Conservation (phyloP, 2,888 invertebrate species). For the Pseudolycoriella hygida region DNA sequence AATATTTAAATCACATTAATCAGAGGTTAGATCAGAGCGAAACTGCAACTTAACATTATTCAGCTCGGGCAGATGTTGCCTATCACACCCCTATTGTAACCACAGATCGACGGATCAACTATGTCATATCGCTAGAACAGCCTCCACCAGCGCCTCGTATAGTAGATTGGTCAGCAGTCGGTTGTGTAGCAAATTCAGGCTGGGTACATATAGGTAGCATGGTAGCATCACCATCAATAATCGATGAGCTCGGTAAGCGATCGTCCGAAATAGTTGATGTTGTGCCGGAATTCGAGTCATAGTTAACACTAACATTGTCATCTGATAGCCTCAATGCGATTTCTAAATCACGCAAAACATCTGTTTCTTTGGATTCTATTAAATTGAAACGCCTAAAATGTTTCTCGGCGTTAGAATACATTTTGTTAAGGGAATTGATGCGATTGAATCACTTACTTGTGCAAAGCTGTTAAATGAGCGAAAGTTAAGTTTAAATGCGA, state of each 20-base stretch:
- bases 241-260: background rate
- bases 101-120: slow-evolving; percentile 13
- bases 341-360: slow-evolving; percentile 82
- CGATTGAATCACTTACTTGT: slow-evolving; percentile 23
- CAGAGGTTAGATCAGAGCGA: slow-evolving; percentile 7
- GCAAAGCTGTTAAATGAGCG: slow-evolving; percentile 80
- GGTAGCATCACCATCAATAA: slow-evolving; percentile 15
- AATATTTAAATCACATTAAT: slow-evolving; percentile 6
- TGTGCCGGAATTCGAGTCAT: slow-evolving; percentile 6
- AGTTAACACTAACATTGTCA: slow-evolving; percentile 25
- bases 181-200: slow-evolving; percentile 21
- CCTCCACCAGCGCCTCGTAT: background rate
- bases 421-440: too few relatives aligned
- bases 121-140: slow-evolving; percentile 15
- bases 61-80: slow-evolving; percentile 3
- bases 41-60: slow-evolving; percentile 2
- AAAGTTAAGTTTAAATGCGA: slow-evolving; percentile 95
- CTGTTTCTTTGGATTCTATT: slow-evolving; percentile 90
- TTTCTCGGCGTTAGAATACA: slow-evolving; percentile 16
- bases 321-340: slow-evolving; percentile 54
- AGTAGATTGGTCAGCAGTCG: slow-evolving; percentile 12
- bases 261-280: slow-evolving; percentile 5
- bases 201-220: slow-evolving; percentile 27
- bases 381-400: slow-evolving; percentile 72
- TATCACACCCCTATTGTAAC: slow-evolving; percentile 16